These are phyloP conservation scores for Spilosoma lubricipeda DNA, from an alignment of 2,888 invertebrate genomes.

Conservation along the genomic window DNA sequence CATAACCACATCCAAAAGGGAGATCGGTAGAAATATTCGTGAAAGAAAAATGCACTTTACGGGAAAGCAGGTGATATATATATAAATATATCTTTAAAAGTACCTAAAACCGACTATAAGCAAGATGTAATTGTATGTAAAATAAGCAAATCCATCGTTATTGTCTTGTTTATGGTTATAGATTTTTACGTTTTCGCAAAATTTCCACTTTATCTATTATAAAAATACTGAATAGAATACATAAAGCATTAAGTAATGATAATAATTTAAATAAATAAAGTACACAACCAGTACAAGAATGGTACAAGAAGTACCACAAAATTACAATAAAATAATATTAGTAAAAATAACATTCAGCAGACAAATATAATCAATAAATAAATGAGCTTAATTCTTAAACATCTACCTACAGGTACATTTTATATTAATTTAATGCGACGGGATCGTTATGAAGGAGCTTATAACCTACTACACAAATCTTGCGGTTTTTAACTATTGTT, in stretches of 20 bases:
- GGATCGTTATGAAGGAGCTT: background rate
- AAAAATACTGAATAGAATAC: background rate
- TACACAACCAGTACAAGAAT: background rate
- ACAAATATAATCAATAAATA: background rate
- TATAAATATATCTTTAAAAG: background rate
- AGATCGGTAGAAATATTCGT: background rate
- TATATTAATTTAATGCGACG: background rate
- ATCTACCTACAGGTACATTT: background rate
- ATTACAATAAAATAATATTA: background rate
- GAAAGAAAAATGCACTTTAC: background rate
- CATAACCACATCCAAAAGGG: background rate
- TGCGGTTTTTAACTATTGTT: slow-evolving; percentile 2
- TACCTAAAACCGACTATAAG: background rate
- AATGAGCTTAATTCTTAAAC: background rate
- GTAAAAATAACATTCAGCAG: background rate
- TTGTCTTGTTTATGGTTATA: background rate
- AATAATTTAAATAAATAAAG: background rate
- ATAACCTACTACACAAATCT: background rate
- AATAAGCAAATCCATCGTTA: background rate
- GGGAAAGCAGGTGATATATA: too few relatives aligned
- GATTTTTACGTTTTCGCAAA: background rate
- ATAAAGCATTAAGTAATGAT: background rate
- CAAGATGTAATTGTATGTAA: background rate
- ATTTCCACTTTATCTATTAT: background rate
- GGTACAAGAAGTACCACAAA: background rate